Evolutionary conservation across 2,888 invertebrate genomes (phyloP).

Genomic region (Epicampocera succincta): DNA sequence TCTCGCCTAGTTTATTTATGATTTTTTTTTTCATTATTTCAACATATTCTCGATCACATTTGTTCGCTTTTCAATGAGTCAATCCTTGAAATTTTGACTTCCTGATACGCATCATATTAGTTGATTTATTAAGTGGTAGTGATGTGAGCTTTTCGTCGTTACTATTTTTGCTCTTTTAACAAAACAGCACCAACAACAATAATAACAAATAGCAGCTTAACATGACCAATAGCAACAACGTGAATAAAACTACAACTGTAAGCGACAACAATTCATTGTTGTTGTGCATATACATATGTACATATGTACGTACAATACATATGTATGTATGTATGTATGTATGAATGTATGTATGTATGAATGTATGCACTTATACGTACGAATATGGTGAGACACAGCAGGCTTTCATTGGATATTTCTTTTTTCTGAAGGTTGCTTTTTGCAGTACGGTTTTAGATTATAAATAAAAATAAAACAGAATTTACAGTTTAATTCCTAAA

Average conservation of each 20-base stretch:
- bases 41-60: slow-evolving; percentile 67
- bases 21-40: slow-evolving; percentile 63
- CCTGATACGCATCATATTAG: slow-evolving; percentile 80
- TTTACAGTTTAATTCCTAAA: slow-evolving; percentile 75
- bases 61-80: slow-evolving; percentile 79
- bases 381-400: slow-evolving; percentile 31
- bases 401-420: slow-evolving; percentile 52
- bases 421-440: slow-evolving; percentile 78
- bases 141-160: slow-evolving; percentile 12
- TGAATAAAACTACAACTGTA: slow-evolving; percentile 47
- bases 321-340: neutral
- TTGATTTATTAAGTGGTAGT: slow-evolving; percentile 58
- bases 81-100: slow-evolving; percentile 81
- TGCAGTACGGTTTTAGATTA: slow-evolving; percentile 28
- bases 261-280: slow-evolving; percentile 17
- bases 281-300: neutral
- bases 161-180: slow-evolving; percentile 34
- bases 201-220: slow-evolving; percentile 42
- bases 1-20: slow-evolving; percentile 57
- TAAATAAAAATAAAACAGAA: slow-evolving; percentile 60
- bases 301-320: neutral
- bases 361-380: neutral
- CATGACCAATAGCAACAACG: slow-evolving; percentile 30
- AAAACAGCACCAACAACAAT: slow-evolving; percentile 42
- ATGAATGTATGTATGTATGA: neutral